A percentile compares a stretch with the other conserved stretches of the same genome.
These are phyloP conservation scores for Mionectes olivaceus DNA, from an alignment of 2,797 vertebrate species.

Conservation along the genomic window DNA sequence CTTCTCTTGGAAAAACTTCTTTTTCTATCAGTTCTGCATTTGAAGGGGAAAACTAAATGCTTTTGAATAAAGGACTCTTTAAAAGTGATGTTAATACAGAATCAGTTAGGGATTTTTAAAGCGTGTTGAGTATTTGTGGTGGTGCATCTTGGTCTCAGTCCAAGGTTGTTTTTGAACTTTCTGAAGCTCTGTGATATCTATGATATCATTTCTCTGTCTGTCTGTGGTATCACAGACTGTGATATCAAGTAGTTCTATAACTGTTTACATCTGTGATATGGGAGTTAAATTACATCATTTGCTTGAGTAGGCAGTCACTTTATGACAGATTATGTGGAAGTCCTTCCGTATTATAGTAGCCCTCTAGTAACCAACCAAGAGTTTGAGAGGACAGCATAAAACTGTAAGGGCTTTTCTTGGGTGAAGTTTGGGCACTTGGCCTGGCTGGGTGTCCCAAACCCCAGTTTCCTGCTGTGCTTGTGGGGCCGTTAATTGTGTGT, in stretches of 20 bases:
- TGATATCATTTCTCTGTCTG: no score
- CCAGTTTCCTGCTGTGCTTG: not conserved
- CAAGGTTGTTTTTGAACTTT: not conserved
- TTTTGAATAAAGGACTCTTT: not conserved
- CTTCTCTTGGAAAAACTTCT: not conserved
- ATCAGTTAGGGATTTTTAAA: not conserved
- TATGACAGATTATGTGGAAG: not conserved
- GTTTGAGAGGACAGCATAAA: not conserved
- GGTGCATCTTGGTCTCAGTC: not conserved
- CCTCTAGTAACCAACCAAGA: not conserved
- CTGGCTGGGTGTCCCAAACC: not conserved
- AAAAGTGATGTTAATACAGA: not conserved
- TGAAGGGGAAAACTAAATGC: not conserved
- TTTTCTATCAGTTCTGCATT: not conserved
- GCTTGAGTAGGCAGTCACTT: not conserved
- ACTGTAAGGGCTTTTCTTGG: not conserved
- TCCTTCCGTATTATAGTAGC: not conserved
- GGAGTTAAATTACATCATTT: not conserved
- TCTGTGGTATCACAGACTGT: not conserved
- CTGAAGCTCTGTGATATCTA: not conserved
- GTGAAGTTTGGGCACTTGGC: not conserved
- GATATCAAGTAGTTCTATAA: no score
- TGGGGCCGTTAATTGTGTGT: not conserved
- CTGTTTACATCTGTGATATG: not conserved
- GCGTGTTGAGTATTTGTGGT: not conserved